phyloP scores from a whole-genome alignment of 2,888 invertebrate genomes.

The Tridacna crocea region DNA sequence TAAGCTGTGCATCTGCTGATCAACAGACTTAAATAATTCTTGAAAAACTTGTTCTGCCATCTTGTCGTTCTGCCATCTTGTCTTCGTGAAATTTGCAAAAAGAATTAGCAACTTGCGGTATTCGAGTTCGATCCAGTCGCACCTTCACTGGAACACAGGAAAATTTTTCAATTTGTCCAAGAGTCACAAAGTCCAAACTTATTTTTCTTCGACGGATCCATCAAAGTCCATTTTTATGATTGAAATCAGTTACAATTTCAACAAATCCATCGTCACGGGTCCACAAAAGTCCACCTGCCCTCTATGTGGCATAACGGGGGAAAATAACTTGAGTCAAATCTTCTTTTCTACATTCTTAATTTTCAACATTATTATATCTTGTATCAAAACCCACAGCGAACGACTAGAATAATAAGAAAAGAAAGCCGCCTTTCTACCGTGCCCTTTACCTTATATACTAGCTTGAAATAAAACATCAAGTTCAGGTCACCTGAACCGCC shows the following conservation, averaged over 20 bases:
- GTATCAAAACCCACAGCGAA: too few species aligned
- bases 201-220: neutral
- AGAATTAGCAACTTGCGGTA: constrained; percentile 13
- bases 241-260: neutral
- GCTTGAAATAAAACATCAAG: too few species aligned
- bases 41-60: constrained; percentile 12
- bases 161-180: too few species aligned
- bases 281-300: constrained; percentile 1
- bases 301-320: constrained; percentile 14
- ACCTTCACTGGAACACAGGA: constrained; percentile 1
- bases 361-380: too few species aligned
- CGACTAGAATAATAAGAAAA: too few species aligned
- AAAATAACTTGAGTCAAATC: too few species aligned
- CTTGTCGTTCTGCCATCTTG: too few species aligned
- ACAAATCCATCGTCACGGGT: too few species aligned
- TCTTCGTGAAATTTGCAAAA: neutral
- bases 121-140: neutral
- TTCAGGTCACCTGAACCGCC: too few species aligned
- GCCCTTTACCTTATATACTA: too few species aligned
- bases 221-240: neutral
- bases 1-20: constrained; percentile 14
- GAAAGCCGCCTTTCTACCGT: too few species aligned
- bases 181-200: neutral
- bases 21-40: constrained; percentile 13
- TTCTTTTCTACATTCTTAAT: too few species aligned